phyloP scores from a whole-genome alignment of 2,113 vertebrate species.

The Malurus melanocephalus region DNA sequence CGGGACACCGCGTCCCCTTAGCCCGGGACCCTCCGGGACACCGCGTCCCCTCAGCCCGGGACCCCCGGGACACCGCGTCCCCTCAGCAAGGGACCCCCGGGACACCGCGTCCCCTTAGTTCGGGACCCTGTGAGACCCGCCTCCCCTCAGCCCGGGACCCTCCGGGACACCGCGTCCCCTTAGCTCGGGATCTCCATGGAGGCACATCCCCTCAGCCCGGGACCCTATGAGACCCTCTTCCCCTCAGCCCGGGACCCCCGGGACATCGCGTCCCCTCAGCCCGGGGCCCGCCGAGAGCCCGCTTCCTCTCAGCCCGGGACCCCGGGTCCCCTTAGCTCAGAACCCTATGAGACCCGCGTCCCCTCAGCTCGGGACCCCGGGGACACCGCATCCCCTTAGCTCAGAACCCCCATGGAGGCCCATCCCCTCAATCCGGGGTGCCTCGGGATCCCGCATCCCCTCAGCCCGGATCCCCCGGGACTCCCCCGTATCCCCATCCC shows the following conservation, averaged over 20 bases:
- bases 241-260: no score
- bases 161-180: not conserved
- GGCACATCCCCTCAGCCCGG: no score
- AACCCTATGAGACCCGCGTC: no score
- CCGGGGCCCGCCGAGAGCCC: no score
- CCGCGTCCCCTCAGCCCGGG: no score
- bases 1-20: no score
- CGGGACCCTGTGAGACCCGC: no score
- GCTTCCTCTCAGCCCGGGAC: not conserved
- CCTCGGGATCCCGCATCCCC: not conserved
- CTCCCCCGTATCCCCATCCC: not conserved
- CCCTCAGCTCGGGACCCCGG: not conserved
- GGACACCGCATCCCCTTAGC: not conserved
- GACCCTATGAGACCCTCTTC: not conserved
- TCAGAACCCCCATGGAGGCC: no score
- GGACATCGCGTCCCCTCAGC: not conserved
- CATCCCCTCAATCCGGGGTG: not conserved
- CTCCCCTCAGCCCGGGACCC: no score
- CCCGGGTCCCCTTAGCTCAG: not conserved
- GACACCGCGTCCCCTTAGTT: no score
- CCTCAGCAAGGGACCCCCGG: not conserved
- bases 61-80: not conserved
- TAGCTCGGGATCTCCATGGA: no score
- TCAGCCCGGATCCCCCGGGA: not conserved
- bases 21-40: not conserved